A percentile compares a stretch with the other conserved stretches of the same genome.
Conservation (phyloP, 2,888 invertebrate species). For the Piscicola geometra region DNA sequence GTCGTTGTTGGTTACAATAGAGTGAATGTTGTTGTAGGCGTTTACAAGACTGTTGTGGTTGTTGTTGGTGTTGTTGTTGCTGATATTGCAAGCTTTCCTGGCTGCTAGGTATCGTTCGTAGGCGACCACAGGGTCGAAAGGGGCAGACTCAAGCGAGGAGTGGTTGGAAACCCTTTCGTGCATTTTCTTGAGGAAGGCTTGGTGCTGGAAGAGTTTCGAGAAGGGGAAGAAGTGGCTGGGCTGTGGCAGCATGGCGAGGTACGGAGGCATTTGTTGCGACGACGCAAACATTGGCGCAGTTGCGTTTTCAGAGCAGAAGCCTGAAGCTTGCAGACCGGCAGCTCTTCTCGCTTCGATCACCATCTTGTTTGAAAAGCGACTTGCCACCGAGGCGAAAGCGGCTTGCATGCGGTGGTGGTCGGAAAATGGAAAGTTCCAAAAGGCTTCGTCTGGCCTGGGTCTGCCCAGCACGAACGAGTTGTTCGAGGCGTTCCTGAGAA, state of each 20-base stretch:
- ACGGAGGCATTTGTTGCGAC: neutral
- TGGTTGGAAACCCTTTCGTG: neutral
- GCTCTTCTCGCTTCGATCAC: conserved; percentile 22
- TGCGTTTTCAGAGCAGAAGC: conserved; percentile 21
- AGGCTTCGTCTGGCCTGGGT: conserved; percentile 18
- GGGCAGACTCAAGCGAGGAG: neutral
- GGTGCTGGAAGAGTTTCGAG: neutral
- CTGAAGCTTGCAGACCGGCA: conserved; percentile 19
- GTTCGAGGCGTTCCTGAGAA: conserved; percentile 40
- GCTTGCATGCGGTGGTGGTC: conserved; percentile 23
- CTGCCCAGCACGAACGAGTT: conserved; percentile 14
- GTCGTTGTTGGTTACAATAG: neutral
- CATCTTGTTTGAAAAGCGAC: conserved; percentile 21
- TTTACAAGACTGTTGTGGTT: neutral
- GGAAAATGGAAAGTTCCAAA: conserved; percentile 20
- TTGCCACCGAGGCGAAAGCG: conserved; percentile 24
- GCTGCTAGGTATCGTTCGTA: conserved; percentile 21
- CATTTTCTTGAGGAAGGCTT: neutral
- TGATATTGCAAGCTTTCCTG: conserved; percentile 1
- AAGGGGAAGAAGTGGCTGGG: neutral
- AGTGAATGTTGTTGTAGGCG: neutral
- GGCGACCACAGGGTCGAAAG: conserved; percentile 19
- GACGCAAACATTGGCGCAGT: neutral
- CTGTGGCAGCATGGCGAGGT: conserved; percentile 10
- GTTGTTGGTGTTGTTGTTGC: neutral